A percentile compares a stretch with the other conserved stretches of the same genome.
phyloP scores from a whole-genome alignment of 2,888 invertebrate genomes.

The Cephalotes varians region DNA sequence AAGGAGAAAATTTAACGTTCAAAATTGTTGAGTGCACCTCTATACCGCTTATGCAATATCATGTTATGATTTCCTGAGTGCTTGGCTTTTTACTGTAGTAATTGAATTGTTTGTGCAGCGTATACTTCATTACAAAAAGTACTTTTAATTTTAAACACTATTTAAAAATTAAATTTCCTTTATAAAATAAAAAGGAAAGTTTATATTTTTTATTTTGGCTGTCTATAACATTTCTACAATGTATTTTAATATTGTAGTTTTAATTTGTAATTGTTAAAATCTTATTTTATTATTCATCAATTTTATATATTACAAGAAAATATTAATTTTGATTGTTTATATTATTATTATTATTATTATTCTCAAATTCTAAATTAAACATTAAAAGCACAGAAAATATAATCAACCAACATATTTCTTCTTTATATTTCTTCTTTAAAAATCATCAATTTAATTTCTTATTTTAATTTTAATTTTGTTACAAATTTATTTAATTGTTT shows the following conservation, averaged over 20 bases:
- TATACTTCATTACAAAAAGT: constrained; percentile 3
- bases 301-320: neutral
- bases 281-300: neutral
- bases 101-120: constrained; percentile 15
- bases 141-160: constrained; percentile 12
- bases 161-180: neutral
- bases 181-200: neutral
- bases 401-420: neutral
- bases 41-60: neutral
- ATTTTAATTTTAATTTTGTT: neutral
- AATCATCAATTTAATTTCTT: neutral
- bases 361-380: neutral
- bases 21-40: constrained; percentile 9
- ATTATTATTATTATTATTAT: neutral
- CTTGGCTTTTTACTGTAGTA: constrained; percentile 16
- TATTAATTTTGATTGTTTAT: neutral
- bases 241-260: neutral
- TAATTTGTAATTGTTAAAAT: neutral
- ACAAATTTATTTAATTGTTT: neutral
- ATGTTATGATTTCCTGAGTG: constrained; percentile 14
- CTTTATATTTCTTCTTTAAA: too few species aligned
- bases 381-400: neutral
- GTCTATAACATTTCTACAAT: neutral
- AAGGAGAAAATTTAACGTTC: neutral
- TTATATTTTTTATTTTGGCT: constrained; percentile 14